These are phyloP conservation scores for Epicampocera succincta DNA, from an alignment of 2,888 invertebrate genomes.

Conservation along the genomic window DNA sequence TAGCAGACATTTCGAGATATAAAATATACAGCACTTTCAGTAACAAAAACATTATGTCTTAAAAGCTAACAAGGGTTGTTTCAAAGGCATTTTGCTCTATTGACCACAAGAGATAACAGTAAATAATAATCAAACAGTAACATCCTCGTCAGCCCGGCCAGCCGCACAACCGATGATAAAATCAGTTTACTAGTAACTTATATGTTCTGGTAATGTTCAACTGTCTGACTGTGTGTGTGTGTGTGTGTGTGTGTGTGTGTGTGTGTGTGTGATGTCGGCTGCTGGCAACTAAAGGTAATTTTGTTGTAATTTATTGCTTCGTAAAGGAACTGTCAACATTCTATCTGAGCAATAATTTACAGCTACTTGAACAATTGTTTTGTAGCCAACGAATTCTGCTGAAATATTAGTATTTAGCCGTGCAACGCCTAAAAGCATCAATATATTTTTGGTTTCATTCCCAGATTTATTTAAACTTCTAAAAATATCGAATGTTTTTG, in stretches of 20 bases:
- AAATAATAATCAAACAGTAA: constrained; percentile 28
- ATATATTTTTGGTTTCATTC: no score
- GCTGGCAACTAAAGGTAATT: constrained; percentile 55
- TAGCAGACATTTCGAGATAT: not conserved
- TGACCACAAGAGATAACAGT: constrained; percentile 38
- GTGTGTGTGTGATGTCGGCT: not conserved
- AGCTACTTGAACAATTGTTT: constrained; percentile 13
- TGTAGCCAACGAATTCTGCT: not conserved
- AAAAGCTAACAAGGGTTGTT: constrained; percentile 56
- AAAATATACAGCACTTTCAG: not conserved
- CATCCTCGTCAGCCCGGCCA: constrained; percentile 1
- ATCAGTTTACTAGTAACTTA: constrained; percentile 33
- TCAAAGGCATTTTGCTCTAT: not conserved
- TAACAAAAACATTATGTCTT: constrained; percentile 5
- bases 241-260: not conserved
- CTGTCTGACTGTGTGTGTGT: not conserved
- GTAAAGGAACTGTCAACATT: constrained; percentile 64
- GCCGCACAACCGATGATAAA: constrained; percentile 41
- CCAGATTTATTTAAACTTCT: no score
- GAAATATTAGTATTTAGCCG: not conserved
- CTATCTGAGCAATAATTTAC: constrained; percentile 62
- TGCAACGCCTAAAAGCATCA: no score
- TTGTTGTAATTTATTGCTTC: constrained; percentile 61
- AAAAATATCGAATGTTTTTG: no score
- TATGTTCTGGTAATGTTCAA: not conserved